Conservation (phyloP, 2,888 invertebrate genomes). For the Caenorhabditis sp. region DNA sequence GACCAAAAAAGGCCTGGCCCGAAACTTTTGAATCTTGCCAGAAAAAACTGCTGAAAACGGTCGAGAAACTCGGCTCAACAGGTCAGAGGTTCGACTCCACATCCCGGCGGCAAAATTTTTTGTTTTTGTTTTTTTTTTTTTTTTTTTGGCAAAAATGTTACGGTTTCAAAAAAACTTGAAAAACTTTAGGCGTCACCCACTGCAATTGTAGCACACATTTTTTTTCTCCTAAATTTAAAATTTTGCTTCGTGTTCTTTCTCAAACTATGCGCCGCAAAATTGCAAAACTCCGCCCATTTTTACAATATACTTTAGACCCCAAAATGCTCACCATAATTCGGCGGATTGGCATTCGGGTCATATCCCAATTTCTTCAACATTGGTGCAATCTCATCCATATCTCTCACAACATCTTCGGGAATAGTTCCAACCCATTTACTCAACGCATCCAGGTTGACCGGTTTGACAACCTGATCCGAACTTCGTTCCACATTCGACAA, state of each 20-base stretch:
- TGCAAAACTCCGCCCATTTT: not conserved
- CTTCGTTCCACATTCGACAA: slow-evolving; percentile 64
- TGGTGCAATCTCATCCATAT: slow-evolving; percentile 70
- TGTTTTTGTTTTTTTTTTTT: too few relatives aligned
- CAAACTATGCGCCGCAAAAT: too few relatives aligned
- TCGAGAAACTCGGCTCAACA: too few relatives aligned
- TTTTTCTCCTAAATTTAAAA: not conserved
- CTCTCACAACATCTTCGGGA: slow-evolving; percentile 84
- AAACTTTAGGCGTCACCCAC: not conserved
- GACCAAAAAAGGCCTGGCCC: too few relatives aligned
- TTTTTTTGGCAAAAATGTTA: too few relatives aligned
- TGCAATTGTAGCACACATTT: not conserved
- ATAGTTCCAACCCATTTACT: slow-evolving; percentile 74
- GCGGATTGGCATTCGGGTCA: slow-evolving; percentile 91
- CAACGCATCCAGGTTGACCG: slow-evolving; percentile 93
- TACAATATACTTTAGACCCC: not conserved
- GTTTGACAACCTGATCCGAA: slow-evolving; percentile 82
- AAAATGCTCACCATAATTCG: slow-evolving; percentile 78
- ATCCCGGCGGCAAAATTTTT: too few relatives aligned
- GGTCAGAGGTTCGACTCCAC: too few relatives aligned
- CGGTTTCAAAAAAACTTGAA: not conserved
- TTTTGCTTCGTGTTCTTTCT: not conserved
- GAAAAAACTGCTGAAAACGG: too few relatives aligned
- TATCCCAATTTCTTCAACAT: slow-evolving; percentile 77
- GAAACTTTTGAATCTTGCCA: too few relatives aligned